These are phyloP conservation scores for Gymnosoma rotundatum DNA, from an alignment of 2,888 invertebrate species.

Conservation along the genomic window DNA sequence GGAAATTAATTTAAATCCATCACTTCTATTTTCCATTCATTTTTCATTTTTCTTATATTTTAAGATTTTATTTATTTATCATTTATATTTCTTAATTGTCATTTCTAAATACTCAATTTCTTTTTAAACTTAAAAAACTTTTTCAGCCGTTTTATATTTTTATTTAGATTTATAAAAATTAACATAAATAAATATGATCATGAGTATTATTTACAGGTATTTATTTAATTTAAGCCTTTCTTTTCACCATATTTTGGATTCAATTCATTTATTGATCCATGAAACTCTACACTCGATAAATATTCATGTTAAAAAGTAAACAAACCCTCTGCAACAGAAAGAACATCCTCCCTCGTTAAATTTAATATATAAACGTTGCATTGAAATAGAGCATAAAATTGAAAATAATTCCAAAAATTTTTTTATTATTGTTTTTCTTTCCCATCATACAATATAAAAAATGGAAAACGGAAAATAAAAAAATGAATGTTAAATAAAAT, in stretches of 20 bases:
- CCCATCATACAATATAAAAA: slow-evolving; percentile 73
- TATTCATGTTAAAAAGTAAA: slow-evolving; percentile 22
- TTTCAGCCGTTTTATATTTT: neutral
- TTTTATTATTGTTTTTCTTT: slow-evolving; percentile 74
- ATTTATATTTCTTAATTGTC: too few species aligned
- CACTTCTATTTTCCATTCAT: too few species aligned
- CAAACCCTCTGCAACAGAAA: neutral
- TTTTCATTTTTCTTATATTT: too few species aligned
- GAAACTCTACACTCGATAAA: slow-evolving; percentile 54
- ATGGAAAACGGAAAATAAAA: slow-evolving; percentile 2
- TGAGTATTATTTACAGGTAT: slow-evolving; percentile 25
- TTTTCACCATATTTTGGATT: neutral
- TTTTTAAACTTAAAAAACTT: neutral
- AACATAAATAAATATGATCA: slow-evolving; percentile 54
- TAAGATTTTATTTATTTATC: too few species aligned
- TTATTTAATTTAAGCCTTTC: slow-evolving; percentile 45
- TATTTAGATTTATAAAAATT: slow-evolving; percentile 22
- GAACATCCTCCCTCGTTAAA: slow-evolving; percentile 34
- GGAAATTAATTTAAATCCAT: too few species aligned
- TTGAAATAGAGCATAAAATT: slow-evolving; percentile 68
- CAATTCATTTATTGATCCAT: slow-evolving; percentile 24
- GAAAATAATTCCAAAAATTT: slow-evolving; percentile 17
- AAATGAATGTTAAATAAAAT: slow-evolving; percentile 21
- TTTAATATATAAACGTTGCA: slow-evolving; percentile 22
- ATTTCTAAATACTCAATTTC: neutral